These are phyloP conservation scores for Anorthoa munda DNA, from an alignment of 2,888 invertebrate species.

Conservation along the genomic window DNA sequence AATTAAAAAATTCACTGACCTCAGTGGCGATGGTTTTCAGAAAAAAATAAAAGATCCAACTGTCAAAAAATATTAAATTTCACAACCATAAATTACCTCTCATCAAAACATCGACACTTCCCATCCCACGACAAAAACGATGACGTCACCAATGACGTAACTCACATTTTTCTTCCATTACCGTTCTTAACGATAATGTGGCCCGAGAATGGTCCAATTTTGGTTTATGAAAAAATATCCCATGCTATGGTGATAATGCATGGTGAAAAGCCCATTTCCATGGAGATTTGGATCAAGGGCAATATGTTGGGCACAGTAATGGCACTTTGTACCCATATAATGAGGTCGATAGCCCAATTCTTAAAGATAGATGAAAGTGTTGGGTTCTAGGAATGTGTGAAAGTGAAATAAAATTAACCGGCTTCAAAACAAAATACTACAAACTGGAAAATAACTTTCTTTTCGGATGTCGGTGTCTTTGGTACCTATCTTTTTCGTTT, in stretches of 20 bases:
- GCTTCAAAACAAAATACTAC: no score
- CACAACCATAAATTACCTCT: not conserved
- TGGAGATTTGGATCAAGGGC: slow-evolving; percentile 36
- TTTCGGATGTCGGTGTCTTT: no score
- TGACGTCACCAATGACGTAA: slow-evolving; percentile 62
- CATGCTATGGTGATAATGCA: slow-evolving; percentile 20
- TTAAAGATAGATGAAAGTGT: not conserved
- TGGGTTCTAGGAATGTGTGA: not conserved
- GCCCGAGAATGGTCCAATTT: slow-evolving; percentile 45
- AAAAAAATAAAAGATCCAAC: no score
- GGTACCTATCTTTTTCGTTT: no score
- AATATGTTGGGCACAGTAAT: slow-evolving; percentile 20
- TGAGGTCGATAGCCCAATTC: slow-evolving; percentile 6
- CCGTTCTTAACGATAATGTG: slow-evolving; percentile 60
- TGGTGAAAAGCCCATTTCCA: slow-evolving; percentile 34
- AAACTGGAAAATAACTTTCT: no score
- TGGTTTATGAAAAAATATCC: slow-evolving; percentile 57
- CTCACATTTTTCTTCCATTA: slow-evolving; percentile 61
- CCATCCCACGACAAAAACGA: slow-evolving; percentile 32
- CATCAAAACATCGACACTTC: slow-evolving; percentile 23
- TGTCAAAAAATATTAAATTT: not conserved
- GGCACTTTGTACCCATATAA: not conserved
- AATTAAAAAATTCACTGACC: no score
- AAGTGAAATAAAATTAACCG: no score
- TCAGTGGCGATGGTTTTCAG: no score